phyloP scores from a whole-genome alignment of 1,140 invertebrate species.

The Eupeodes corollae region DNA sequence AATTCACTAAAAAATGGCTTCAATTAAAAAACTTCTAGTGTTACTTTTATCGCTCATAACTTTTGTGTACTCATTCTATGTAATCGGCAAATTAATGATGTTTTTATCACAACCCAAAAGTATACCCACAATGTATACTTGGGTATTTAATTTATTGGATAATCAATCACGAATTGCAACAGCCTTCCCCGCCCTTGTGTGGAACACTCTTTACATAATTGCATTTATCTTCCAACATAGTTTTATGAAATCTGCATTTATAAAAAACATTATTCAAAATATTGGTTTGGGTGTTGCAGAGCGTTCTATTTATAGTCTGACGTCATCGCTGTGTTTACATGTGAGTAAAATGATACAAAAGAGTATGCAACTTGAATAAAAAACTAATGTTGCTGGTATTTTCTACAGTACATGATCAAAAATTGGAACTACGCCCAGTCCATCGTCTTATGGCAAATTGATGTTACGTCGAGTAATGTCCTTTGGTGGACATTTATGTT shows the following conservation, averaged over 20 bases:
- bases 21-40: slow-evolving; percentile 17
- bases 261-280: slow-evolving; percentile 36
- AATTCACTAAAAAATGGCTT: slow-evolving; percentile 14
- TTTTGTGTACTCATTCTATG: slow-evolving; percentile 26
- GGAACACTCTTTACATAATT: slow-evolving; percentile 38
- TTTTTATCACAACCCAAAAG: slow-evolving; percentile 25
- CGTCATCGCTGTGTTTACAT: slow-evolving; percentile 35
- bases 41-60: slow-evolving; percentile 18
- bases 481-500: slow-evolving; percentile 39
- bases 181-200: slow-evolving; percentile 31
- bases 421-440: slow-evolving; percentile 39
- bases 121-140: slow-evolving; percentile 20
- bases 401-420: slow-evolving; percentile 31
- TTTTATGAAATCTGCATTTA: slow-evolving; percentile 36
- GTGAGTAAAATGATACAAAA: slow-evolving; percentile 14
- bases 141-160: slow-evolving; percentile 34
- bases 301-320: slow-evolving; percentile 42
- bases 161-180: slow-evolving; percentile 27
- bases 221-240: slow-evolving; percentile 44
- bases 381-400: slow-evolving; percentile 6
- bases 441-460: slow-evolving; percentile 40
- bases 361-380: neutral
- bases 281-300: slow-evolving; percentile 37
- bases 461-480: slow-evolving; percentile 30
- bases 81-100: slow-evolving; percentile 22